A percentile compares a stretch with the other conserved stretches of the same genome.
These are phyloP conservation scores for Actinopyga echinites DNA, from an alignment of 53 echinoderm and acorn worm genomes.

Conservation along the genomic window DNA sequence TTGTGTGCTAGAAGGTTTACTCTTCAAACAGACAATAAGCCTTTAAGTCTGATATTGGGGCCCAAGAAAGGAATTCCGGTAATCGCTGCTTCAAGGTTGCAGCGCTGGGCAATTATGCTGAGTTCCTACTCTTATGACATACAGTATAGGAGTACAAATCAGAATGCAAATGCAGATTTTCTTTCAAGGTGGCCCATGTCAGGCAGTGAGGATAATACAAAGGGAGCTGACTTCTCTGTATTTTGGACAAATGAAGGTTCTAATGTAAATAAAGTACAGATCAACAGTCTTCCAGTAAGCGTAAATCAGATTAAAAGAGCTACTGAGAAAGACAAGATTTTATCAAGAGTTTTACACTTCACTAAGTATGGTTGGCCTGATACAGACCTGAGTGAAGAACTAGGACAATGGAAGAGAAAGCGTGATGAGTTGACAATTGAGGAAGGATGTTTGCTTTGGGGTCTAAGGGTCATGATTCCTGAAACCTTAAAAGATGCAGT, in stretches of 20 bases:
- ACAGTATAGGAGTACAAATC: too few relatives aligned
- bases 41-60: background rate
- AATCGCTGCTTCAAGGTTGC: too few relatives aligned
- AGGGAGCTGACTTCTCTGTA: background rate
- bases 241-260: slow-evolving; percentile 11
- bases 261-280: background rate
- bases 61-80: slow-evolving; percentile 19
- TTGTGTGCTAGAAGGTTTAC: background rate
- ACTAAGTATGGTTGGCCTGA: background rate
- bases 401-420: too few relatives aligned
- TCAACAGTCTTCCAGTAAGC: background rate
- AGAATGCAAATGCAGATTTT: slow-evolving; percentile 23
- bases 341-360: background rate
- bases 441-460: background rate
- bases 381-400: background rate
- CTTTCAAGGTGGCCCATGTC: background rate
- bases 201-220: too few relatives aligned
- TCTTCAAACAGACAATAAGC: slow-evolving; percentile 6
- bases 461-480: slow-evolving; percentile 25
- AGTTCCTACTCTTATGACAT: slow-evolving; percentile 1
- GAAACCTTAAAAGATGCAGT: background rate
- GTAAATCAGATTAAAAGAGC: background rate
- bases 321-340: background rate
- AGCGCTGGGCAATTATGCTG: slow-evolving; percentile 20
- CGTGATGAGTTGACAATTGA: background rate